Base-by-base conservation (phyloP, 2,797 vertebrate species). In the Muscicapa comitata region DNA sequence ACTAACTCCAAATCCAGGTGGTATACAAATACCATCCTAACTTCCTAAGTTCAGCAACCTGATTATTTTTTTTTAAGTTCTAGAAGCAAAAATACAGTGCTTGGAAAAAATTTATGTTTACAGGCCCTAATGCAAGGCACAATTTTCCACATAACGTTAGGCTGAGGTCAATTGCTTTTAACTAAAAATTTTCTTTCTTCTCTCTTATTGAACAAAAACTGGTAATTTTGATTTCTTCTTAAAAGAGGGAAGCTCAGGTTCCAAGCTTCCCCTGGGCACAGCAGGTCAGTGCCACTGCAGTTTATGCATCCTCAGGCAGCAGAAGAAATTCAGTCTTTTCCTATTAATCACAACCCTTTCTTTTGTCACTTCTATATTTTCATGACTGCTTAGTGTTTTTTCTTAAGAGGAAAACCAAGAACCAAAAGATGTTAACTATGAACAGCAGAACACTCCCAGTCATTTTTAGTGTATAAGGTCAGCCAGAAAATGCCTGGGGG, bases 401-500 rank as follows among this genome's bases (percentile, higher is more conserved):
- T 47, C 67, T 84, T 35, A 29, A 86, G 54, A 83, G 8, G 12
- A 65, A 84, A 73, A 23, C 3, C 38, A 65, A 17, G 7, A 0
- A 1, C 40, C 40, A 59, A 9, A 86, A 77, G n/a, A 74, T 13
- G 15, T 11, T 59, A 88, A 59, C 48, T 53, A 33, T 1, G 8
- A 93, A 54, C 37, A 86, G 63, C 47, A 59, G 37, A 73, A 78
- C 0, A 0, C 24, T 76, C 23, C 17, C 0, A 0, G 26, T 25
- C 50, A 38, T 67, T 89, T 86, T 70, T 12, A 79, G 63, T 3
- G 0, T 2, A 6, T 10, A 29, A 87, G 19, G 78, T 51, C 88
- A 85, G 57, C 9, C 48, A 65, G 48, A 78, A 87, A 79, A 55
- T 13, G 42, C 28, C 24, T 45, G 20, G 12, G 17, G 23, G 18